These are phyloP conservation scores for Loxodonta africana DNA, from an alignment of 2,113 vertebrate species.

Conservation along the genomic window DNA sequence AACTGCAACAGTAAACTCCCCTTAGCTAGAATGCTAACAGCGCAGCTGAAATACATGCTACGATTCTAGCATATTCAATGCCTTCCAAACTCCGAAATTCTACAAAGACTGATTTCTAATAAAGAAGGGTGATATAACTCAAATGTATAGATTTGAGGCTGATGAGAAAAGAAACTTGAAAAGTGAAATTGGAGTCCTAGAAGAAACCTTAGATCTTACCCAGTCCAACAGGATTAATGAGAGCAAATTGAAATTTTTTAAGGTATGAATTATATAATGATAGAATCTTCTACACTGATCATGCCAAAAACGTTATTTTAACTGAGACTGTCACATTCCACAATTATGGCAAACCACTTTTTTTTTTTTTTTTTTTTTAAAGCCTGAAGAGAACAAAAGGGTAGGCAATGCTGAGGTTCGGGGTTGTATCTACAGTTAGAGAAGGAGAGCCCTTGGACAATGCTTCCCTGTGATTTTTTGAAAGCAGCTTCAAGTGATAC, in stretches of 20 bases:
- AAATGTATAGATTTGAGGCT: neutral
- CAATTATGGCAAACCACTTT: neutral
- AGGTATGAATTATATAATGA: neutral
- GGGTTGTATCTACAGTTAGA: neutral
- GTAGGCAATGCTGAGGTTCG: neutral
- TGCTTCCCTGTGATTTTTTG: neutral
- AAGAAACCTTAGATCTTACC: slow-evolving; percentile 69
- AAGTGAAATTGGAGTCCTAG: slow-evolving; percentile 21
- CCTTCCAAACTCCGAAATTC: slow-evolving; percentile 62
- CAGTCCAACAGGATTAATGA: slow-evolving; percentile 68
- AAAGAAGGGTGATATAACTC: neutral
- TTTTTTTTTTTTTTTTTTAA: neutral
- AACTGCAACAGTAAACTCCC: slow-evolving; percentile 82
- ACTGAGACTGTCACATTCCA: neutral
- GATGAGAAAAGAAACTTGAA: slow-evolving; percentile 9
- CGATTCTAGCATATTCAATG: slow-evolving; percentile 41
- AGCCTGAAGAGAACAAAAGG: neutral
- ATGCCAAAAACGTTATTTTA: neutral
- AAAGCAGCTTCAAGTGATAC: neutral
- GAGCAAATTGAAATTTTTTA: slow-evolving; percentile 65
- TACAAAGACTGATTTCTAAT: neutral
- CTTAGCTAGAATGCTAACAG: slow-evolving; percentile 74
- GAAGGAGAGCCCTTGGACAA: neutral
- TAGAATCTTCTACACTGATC: neutral
- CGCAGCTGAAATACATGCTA: slow-evolving; percentile 71